Percentiles rank a stretch among this genome's conserved stretches.
Evolutionary conservation across 2,888 invertebrate species (phyloP).

Genomic region (Cartodere bifasciata): DNA sequence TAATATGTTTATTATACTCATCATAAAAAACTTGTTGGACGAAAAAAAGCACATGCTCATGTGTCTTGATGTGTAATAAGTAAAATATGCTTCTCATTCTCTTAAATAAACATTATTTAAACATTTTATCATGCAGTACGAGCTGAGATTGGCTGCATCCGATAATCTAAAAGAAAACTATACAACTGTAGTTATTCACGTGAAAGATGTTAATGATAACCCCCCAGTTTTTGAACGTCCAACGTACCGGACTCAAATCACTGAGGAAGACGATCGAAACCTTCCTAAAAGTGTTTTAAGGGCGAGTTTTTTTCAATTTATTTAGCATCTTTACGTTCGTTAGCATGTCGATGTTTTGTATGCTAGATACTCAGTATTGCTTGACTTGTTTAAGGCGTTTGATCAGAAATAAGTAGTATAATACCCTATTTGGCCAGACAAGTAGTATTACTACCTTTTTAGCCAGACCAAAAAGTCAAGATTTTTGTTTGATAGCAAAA

Average conservation of each 20-base stretch:
- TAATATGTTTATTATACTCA: too few relatives aligned
- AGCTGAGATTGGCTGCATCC: constrained; percentile 86
- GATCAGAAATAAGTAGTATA: neutral
- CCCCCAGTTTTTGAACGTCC: constrained; percentile 92
- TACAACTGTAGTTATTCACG: constrained; percentile 92
- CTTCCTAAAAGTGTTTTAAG: constrained; percentile 86
- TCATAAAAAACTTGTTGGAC: too few relatives aligned
- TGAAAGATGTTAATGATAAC: constrained; percentile 97
- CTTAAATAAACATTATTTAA: too few relatives aligned
- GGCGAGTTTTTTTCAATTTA: constrained; percentile 47
- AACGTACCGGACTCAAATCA: constrained; percentile 89
- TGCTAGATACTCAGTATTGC: constrained; percentile 5
- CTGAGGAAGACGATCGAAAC: constrained; percentile 90
- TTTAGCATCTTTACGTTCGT: constrained; percentile 9
- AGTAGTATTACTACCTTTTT: too few relatives aligned
- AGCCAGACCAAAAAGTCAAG: too few relatives aligned
- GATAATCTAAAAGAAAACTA: constrained; percentile 96
- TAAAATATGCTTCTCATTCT: too few relatives aligned
- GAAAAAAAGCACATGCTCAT: too few relatives aligned
- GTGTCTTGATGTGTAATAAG: too few relatives aligned
- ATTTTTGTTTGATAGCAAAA: too few relatives aligned
- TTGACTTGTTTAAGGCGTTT: constrained; percentile 12
- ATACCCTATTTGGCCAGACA: too few relatives aligned
- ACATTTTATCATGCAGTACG: too few relatives aligned
- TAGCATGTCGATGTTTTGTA: constrained; percentile 9